Evolutionary conservation across 2,113 vertebrate genomes (phyloP), one percentile per base, ranked within the genome.

Genomic region (Aythya baeri): DNA sequence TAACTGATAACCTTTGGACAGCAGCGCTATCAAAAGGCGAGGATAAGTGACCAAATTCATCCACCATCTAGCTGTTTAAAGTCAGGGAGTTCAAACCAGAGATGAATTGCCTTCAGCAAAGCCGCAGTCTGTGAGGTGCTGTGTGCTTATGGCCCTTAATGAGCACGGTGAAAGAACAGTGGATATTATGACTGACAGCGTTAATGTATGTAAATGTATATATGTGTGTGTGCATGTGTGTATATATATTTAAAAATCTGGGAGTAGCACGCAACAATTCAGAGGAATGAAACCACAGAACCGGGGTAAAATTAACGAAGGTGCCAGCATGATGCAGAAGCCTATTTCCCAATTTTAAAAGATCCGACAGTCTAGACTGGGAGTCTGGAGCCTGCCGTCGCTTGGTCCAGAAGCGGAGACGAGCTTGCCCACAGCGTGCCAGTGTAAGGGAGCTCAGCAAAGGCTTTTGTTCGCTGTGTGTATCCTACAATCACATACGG

Each of bases 351-450:
- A 11, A 32, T 49, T 71, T 29, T 32, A 83, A 77, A 55, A 5
- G 14, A 62, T 38, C 6, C n/a, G 34, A 3, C 58, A 36, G 74
- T 41, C 27, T 55, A 78, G 70, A 18, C 41, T n/a, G 59, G 17
- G 59, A 88, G 8, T 38, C 50, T 86, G 17, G 12, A 67, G 50
- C 41, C 61, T 49, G 49, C 2, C 2, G 9, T 65, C 26, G 4
- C 70, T 44, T 38, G 49, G 63, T 16, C 17, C n/a, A 4, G 75
- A 38, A n/a, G 36, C 67, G 17, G 68, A 77, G 55, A 77, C 23
- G 13, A 52, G 26, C 34, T 57, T 0, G 0, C n/a, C 46, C 17
- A 11, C 13, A 12, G 13, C 3, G 0, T 11, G 23, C 17, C 31
- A 31, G 5, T 0, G 18, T 9, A 21, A n/a, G 61, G 36, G 27